These are phyloP conservation scores for Nasua narica DNA, from an alignment of 2,797 vertebrate genomes.

Conservation along the genomic window DNA sequence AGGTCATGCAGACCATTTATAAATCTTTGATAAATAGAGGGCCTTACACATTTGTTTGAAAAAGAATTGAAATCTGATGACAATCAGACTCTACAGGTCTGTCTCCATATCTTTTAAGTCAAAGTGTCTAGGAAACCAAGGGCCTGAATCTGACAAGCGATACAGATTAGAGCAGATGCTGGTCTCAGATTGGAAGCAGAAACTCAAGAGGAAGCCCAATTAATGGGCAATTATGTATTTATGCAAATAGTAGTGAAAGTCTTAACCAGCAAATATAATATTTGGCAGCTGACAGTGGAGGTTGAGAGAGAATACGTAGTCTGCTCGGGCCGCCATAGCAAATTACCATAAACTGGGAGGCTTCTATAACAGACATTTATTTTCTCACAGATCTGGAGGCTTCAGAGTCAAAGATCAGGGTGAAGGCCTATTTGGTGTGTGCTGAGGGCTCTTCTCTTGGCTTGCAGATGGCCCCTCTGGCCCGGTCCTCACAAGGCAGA, in stretches of 20 bases:
- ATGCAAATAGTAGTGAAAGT: neutral
- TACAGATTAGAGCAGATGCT: neutral
- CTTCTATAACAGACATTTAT: neutral
- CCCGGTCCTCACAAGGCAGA: neutral
- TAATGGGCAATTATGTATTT: neutral
- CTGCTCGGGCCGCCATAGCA: neutral
- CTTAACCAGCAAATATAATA: neutral
- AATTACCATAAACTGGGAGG: neutral
- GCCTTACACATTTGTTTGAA: neutral
- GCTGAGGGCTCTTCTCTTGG: neutral
- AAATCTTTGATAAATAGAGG: neutral
- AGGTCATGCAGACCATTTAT: neutral
- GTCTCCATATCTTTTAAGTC: neutral
- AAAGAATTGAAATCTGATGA: neutral
- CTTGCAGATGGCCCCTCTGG: neutral
- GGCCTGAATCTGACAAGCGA: neutral
- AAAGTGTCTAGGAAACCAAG: neutral
- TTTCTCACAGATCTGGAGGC: neutral
- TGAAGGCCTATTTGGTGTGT: accelerated
- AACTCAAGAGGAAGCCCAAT: neutral
- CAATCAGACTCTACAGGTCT: neutral
- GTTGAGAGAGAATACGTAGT: neutral
- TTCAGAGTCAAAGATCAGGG: neutral
- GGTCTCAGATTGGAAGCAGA: neutral
- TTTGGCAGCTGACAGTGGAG: neutral